These are phyloP conservation scores for Coelopa frigida DNA, from an alignment of 1,140 invertebrate genomes.

Conservation along the genomic window DNA sequence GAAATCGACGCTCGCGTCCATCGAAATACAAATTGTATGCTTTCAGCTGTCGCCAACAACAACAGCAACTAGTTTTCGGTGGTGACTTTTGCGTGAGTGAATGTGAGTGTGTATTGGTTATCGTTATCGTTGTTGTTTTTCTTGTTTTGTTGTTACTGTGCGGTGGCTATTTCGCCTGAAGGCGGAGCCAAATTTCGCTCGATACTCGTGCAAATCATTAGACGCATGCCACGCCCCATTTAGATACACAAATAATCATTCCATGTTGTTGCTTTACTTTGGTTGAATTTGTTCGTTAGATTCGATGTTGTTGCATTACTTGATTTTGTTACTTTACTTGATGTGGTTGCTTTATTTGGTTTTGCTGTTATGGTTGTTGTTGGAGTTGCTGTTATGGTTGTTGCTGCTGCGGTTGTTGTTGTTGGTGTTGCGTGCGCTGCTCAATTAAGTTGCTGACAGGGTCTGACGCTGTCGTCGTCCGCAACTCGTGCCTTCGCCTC, in stretches of 20 bases:
- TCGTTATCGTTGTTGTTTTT: slow-evolving; percentile 21
- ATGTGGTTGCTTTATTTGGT: slow-evolving; percentile 10
- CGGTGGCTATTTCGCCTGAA: no score
- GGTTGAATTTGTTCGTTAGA: slow-evolving; percentile 15
- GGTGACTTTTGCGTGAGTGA: not conserved
- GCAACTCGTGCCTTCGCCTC: no score
- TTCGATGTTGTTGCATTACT: not conserved
- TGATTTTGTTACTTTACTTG: slow-evolving; percentile 40
- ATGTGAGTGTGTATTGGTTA: slow-evolving; percentile 4
- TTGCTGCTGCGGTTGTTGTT: slow-evolving; percentile 12
- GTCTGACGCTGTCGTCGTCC: no score
- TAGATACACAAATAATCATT: slow-evolving; percentile 42
- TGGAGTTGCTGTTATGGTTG: slow-evolving; percentile 10
- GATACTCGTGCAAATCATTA: slow-evolving; percentile 22
- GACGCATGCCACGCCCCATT: slow-evolving; percentile 37
- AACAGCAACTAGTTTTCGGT: not conserved
- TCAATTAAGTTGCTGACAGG: no score
- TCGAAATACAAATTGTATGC: no score
- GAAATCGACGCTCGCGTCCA: no score
- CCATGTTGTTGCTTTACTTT: not conserved
- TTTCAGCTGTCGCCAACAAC: no score
- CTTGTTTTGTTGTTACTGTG: slow-evolving; percentile 9
- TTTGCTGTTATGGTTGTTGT: not conserved
- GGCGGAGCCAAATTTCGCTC: slow-evolving; percentile 33
- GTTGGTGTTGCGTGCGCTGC: not conserved